These are phyloP conservation scores for Pluvianellus socialis DNA, from an alignment of 2,113 vertebrate genomes.

Conservation along the genomic window DNA sequence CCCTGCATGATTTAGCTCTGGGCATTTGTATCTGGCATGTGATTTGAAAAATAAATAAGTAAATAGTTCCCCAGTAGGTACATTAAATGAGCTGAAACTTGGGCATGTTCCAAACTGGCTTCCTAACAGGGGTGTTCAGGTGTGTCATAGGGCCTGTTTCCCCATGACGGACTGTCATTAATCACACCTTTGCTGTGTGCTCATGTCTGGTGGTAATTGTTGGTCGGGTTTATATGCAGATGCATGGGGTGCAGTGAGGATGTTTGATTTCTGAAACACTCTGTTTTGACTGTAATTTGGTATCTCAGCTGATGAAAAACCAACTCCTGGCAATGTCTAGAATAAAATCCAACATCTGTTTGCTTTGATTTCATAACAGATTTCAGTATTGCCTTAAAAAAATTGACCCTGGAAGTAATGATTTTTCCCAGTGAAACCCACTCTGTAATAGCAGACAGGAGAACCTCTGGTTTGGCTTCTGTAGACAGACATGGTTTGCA, in stretches of 20 bases:
- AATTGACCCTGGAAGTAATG: not conserved
- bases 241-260: constrained; percentile 9
- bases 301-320: constrained; percentile 37
- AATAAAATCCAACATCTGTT: not conserved
- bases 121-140: not conserved
- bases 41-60: not conserved
- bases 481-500: not conserved
- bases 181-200: not conserved
- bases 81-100: constrained; percentile 20
- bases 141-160: not conserved
- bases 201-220: not conserved
- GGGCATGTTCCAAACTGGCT: constrained; percentile 49
- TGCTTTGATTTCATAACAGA: not conserved
- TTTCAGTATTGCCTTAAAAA: not conserved
- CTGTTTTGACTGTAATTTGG: not conserved
- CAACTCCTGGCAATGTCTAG: constrained; percentile 17
- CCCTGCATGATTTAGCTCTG: not conserved
- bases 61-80: not conserved
- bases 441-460: not conserved
- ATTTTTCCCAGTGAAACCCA: not conserved
- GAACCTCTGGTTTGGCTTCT: not conserved
- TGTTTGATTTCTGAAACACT: not conserved
- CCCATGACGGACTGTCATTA: not conserved
- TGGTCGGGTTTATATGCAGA: not conserved
- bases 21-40: not conserved